Evolutionary conservation across 30 jellyfish, hydroid and myxozoan genomes (phyloP).

Genomic region (Aurelia coerulea): DNA sequence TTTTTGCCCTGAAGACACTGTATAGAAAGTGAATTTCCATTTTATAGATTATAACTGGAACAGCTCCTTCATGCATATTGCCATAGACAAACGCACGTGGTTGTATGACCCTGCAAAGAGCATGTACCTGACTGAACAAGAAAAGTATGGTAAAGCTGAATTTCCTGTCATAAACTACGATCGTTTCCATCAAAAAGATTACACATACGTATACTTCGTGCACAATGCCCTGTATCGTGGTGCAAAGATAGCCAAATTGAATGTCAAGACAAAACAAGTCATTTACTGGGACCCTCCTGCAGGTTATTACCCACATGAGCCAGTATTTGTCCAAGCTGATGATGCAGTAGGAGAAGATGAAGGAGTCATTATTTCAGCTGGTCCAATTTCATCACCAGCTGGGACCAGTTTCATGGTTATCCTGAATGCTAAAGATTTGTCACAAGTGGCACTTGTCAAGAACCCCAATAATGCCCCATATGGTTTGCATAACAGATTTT

Average conservation of each 20-base stretch:
- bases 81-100: constrained; percentile 64
- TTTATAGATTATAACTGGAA: constrained; percentile 21
- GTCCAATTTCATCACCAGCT: constrained; percentile 59
- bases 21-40: no score
- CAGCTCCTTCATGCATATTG: constrained; percentile 54
- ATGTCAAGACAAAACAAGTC: constrained; percentile 40
- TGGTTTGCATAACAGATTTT: constrained; percentile 57
- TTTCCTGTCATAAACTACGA: constrained; percentile 60
- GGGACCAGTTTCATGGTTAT: constrained; percentile 64
- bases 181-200: constrained; percentile 42
- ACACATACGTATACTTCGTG: constrained; percentile 54
- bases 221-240: constrained; percentile 52
- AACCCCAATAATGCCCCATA: constrained; percentile 60
- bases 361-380: constrained; percentile 59
- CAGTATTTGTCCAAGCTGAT: constrained; percentile 48
- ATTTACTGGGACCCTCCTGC: constrained; percentile 60
- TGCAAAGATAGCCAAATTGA: constrained; percentile 47
- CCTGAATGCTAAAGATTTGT: constrained; percentile 48
- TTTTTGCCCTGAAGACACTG: no score
- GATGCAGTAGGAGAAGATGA: constrained; percentile 53
- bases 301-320: constrained; percentile 75
- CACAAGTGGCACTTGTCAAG: constrained; percentile 55
- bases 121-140: constrained; percentile 33
- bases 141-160: constrained; percentile 60
- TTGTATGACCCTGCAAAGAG: constrained; percentile 38